Base-by-base conservation (phyloP, 2,888 invertebrate genomes). In the Xestia sexstrigata region DNA sequence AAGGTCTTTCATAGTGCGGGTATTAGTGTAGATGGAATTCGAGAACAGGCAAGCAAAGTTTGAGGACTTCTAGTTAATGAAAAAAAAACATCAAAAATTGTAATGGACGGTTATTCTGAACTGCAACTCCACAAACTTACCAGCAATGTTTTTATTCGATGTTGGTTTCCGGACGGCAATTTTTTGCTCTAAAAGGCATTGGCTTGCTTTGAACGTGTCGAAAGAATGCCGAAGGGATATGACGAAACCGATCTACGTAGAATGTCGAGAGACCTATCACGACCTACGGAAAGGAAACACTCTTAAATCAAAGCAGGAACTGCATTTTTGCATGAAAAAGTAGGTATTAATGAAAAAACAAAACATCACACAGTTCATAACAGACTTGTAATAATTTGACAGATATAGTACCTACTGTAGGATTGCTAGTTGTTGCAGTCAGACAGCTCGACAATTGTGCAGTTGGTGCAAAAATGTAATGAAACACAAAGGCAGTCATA, bases 191-290 rank as follows among this genome's bases (percentile, higher is more conserved):
- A 76, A 47, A 81, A 60, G 60, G 78, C 58, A 67, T 49, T 72
- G 15, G 26, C 60, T 55, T 23, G 52, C 42, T 68, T 65, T 4
- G 39, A 74, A 52, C 58, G 58, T 82, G 78, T 65, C 26, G 74
- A 74, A 82, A 82, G 68, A 74, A 82, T 78, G 65, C 74, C 71
- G 26, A 65, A 74, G 83, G 82, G 78, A 82, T 60, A 71, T 82
- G 79, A 58, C 49, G 83, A 71, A 78, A 82, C 47, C 1, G 35
- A 62, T 23, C 26, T 17, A 35, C 30, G 42, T 70, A 35, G 62
- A 82, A 74, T 68, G 63, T 42, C 45, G 62, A 74, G 71, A 26
- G 74, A 82, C 83, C 78, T 82, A 82, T 82, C 82, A 82, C 82
- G 82, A 82, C 39, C n/a, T 6, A 26, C n/a, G 39, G 42, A 52